A percentile compares a stretch with the other conserved stretches of the same genome.
These are phyloP conservation scores for Daphoenositta chrysoptera DNA, from an alignment of 2,113 vertebrate genomes.

Conservation along the genomic window DNA sequence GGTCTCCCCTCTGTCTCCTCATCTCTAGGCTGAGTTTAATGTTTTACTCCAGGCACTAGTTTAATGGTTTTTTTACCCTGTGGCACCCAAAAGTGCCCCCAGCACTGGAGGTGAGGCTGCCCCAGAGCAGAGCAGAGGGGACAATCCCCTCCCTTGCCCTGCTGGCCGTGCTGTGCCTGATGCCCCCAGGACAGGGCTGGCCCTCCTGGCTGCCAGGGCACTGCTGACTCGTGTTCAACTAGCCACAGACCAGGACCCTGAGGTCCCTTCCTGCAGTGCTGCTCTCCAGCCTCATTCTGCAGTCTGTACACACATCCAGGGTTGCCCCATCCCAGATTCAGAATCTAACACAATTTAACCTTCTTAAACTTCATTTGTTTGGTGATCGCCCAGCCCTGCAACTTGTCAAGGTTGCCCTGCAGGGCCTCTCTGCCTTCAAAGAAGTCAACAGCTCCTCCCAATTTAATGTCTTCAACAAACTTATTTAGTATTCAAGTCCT, in stretches of 20 bases:
- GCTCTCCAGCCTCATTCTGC: background rate
- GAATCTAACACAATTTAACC: background rate
- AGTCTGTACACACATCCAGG: background rate
- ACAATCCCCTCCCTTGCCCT: background rate
- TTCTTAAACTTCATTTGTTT: background rate
- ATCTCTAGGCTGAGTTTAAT: background rate
- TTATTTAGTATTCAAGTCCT: background rate
- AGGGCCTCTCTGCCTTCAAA: background rate
- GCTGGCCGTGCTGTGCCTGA: background rate
- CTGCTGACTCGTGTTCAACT: background rate
- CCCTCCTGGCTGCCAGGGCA: background rate
- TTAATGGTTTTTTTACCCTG: background rate
- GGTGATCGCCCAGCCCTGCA: background rate
- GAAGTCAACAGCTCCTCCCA: background rate
- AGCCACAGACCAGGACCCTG: accelerated
- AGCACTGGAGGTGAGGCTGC: background rate
- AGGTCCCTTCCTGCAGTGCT: background rate
- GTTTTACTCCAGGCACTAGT: too few species aligned
- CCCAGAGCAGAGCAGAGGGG: background rate
- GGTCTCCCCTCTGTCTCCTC: background rate
- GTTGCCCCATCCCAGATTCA: background rate
- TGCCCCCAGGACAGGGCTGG: accelerated
- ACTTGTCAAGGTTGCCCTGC: background rate
- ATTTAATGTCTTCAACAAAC: background rate
- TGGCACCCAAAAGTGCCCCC: background rate